phyloP scores from a whole-genome alignment of 2,797 vertebrate species.

The Knipowitschia caucasica region DNA sequence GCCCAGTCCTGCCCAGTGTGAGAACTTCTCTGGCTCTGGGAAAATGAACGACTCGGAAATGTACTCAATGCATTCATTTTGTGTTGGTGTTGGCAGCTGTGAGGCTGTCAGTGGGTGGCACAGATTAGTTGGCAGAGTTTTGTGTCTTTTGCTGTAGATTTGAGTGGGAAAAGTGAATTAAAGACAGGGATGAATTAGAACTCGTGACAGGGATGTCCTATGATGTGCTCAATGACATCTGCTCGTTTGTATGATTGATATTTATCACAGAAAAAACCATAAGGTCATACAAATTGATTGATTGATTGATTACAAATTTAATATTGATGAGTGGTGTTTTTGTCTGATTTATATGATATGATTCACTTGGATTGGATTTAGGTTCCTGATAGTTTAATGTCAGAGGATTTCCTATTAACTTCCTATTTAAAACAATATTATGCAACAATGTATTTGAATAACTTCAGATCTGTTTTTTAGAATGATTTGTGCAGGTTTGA shows the following conservation, averaged over 20 bases:
- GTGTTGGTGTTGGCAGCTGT: slow-evolving; percentile 51
- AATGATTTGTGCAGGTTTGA: too few relatives aligned
- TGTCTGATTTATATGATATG: too few relatives aligned
- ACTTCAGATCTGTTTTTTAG: too few relatives aligned
- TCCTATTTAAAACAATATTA: too few relatives aligned
- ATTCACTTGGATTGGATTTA: too few relatives aligned
- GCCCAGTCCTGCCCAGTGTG: slow-evolving; percentile 61
- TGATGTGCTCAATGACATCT: slow-evolving; percentile 53
- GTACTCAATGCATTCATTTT: slow-evolving; percentile 59
- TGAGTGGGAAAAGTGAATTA: slow-evolving; percentile 50
- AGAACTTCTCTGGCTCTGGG: slow-evolving; percentile 55
- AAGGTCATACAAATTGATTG: slow-evolving; percentile 17
- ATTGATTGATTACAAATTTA: background rate
- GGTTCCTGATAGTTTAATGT: too few relatives aligned
- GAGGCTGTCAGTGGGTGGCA: slow-evolving; percentile 48
- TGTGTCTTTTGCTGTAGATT: slow-evolving; percentile 35
- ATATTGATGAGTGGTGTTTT: too few relatives aligned
- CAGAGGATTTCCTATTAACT: too few relatives aligned
- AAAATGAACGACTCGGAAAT: slow-evolving; percentile 65
- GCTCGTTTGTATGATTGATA: slow-evolving; percentile 43
- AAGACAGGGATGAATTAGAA: slow-evolving; percentile 57
- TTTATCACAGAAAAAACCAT: slow-evolving; percentile 28
- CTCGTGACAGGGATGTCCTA: slow-evolving; percentile 37
- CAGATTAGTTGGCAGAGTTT: slow-evolving; percentile 51
- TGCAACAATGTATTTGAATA: too few relatives aligned